Evolutionary conservation across 1,140 invertebrate species (phyloP), one percentile per base, ranked within the genome.

Genomic region (Melitaea cinxia): DNA sequence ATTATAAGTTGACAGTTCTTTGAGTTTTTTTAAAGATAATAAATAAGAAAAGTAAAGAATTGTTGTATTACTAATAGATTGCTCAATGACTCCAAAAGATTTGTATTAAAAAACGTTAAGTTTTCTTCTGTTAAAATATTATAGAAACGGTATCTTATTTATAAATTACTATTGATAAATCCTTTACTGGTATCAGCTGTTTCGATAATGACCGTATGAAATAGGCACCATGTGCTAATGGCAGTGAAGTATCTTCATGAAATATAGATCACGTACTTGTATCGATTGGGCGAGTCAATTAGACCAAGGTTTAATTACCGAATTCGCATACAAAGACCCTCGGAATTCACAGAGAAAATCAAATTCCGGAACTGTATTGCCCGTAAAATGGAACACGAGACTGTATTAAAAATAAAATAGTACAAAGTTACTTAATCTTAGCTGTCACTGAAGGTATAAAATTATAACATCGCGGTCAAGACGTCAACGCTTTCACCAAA

Each of bases 281-380:
- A 47, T 21, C 19, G 42, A 47, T 47, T 21, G 42, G 21, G n/a
- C 19, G 6, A 23, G 17, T 47, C 42, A 47, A 47, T 47, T 47
- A 47, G 53, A 70, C 35, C 14, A 58, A 73, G 72, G 77, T 77
- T 75, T 77, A 68, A 78, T 78, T 77, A 73, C 77, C 59, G 55
- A 64, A 37, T 65, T 64, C 68, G 54, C 59, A 73, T 72, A 62
- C 60, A 71, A 58, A 39, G 58, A 35, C 59, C 49, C 14, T 17
- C 33, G 39, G 23, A 10, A 37, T 57, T 33, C 54, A 26, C 45
- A 24, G 15, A 19, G 56, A 19, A 59, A 33, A 30, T 55, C 33
- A 7, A 28, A 55, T 47, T 23, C 21, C 12, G 19, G 12, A 23
- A 12, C 23, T 6, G n/a, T 21, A 42, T 42, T 7, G n/a, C 17